A percentile compares a stretch with the other conserved stretches of the same genome.
Conservation (phyloP, 2,797 vertebrate genomes). For the Anisognathus igniventris region DNA sequence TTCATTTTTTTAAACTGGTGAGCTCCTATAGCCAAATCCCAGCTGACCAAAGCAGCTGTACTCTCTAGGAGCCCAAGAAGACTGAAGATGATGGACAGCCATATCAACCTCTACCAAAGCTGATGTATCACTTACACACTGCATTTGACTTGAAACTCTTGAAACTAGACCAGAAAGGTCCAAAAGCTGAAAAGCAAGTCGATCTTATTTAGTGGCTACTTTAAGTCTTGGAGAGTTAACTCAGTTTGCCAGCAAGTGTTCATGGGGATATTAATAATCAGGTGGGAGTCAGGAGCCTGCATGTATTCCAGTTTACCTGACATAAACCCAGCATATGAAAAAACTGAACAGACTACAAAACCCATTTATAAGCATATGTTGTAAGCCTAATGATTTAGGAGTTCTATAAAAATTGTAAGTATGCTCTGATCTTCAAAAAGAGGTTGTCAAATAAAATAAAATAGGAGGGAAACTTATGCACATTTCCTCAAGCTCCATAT, state of each 20-base stretch:
- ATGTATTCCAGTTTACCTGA: constrained; percentile 39
- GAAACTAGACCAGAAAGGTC: neutral
- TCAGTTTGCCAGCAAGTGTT: neutral
- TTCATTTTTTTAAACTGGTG: neutral
- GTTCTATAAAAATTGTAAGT: constrained; percentile 39
- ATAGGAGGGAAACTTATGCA: constrained; percentile 44
- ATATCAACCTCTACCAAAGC: neutral
- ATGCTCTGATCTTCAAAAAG: constrained; percentile 60
- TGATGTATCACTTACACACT: neutral
- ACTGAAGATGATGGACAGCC: neutral
- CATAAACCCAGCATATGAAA: constrained; percentile 24
- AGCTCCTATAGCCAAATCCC: neutral
- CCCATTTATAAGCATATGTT: neutral
- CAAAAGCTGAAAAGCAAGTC: neutral
- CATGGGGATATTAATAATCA: neutral
- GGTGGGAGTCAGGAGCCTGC: neutral
- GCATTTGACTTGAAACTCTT: neutral
- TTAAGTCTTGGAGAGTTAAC: neutral
- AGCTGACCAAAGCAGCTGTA: neutral
- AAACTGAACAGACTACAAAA: constrained; percentile 31
- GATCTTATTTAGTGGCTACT: neutral
- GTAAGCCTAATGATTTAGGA: constrained; percentile 22
- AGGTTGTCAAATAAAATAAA: constrained; percentile 40
- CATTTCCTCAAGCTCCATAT: constrained; percentile 33
- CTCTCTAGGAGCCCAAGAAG: neutral